These are phyloP conservation scores for Siphlonurus alternatus DNA, from an alignment of 2,888 invertebrate species.

Conservation along the genomic window DNA sequence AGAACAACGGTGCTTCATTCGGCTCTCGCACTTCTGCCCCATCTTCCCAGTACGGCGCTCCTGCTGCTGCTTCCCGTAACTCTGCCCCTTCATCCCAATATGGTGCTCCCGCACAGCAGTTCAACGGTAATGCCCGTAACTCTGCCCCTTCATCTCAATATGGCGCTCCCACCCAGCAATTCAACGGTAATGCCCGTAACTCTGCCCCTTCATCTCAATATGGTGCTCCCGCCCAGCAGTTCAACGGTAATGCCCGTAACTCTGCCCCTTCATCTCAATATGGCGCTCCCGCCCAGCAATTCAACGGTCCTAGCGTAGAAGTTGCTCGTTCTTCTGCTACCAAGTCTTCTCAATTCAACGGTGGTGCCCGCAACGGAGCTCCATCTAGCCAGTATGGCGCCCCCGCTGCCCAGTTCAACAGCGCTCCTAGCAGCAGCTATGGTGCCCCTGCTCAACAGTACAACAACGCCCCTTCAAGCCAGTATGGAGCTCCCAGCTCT, in stretches of 20 bases:
- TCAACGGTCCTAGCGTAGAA: background rate
- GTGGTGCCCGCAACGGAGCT: background rate
- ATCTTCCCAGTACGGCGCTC: conserved; percentile 19
- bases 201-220: background rate
- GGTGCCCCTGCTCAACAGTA: conserved; percentile 14
- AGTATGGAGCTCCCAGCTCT: conserved; percentile 24
- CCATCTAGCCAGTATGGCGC: conserved; percentile 8
- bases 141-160: background rate
- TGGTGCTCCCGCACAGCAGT: background rate
- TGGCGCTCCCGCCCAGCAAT: conserved; percentile 8
- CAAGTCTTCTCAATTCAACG: background rate
- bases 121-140: background rate
- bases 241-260: background rate
- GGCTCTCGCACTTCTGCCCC: conserved; percentile 5
- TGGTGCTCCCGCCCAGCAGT: background rate
- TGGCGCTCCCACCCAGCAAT: background rate
- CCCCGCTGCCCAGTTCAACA: conserved; percentile 9
- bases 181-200: no score
- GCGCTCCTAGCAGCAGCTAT: conserved; percentile 15
- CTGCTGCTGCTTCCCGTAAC: conserved; percentile 16
- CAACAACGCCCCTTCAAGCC: conserved; percentile 14
- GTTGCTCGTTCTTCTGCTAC: background rate
- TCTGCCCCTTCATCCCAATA: background rate
- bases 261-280: conserved; percentile 7
- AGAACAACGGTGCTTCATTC: background rate